Conservation (phyloP, 2,797 vertebrate genomes). For the Microhierax caerulescens region DNA sequence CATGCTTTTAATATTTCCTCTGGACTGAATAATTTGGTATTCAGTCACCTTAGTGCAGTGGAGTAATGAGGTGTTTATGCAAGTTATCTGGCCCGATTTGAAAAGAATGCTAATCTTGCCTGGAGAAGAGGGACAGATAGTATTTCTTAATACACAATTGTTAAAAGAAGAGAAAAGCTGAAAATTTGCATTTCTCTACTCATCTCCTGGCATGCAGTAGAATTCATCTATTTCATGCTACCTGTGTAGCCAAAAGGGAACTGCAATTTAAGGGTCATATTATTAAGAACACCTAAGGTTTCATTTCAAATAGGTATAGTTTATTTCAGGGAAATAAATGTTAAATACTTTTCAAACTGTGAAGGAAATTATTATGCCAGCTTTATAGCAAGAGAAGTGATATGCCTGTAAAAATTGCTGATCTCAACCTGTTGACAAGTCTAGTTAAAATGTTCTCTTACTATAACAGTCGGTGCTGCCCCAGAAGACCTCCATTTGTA, state of each 20-base stretch:
- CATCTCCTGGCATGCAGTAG: neutral
- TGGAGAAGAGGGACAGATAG: neutral
- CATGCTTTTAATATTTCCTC: neutral
- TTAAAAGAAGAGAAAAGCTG: neutral
- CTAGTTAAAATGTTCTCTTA: slow-evolving; percentile 15
- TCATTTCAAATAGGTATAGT: neutral
- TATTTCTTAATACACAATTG: neutral
- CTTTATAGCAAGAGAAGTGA: slow-evolving; percentile 4
- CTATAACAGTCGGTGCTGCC: neutral
- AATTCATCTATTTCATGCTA: slow-evolving; percentile 2
- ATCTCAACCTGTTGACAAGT: slow-evolving; percentile 56
- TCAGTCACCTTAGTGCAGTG: neutral
- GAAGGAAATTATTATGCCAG: slow-evolving; percentile 48
- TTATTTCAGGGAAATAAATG: slow-evolving; percentile 50
- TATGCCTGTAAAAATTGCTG: slow-evolving; percentile 26
- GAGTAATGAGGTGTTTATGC: neutral
- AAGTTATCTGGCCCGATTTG: neutral
- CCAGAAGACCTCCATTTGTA: slow-evolving; percentile 3
- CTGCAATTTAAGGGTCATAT: neutral
- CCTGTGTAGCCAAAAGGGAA: neutral
- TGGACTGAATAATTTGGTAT: neutral
- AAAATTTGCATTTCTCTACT: neutral
- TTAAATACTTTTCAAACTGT: slow-evolving; percentile 47
- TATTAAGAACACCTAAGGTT: slow-evolving; percentile 12
- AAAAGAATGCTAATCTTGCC: neutral